Conservation (phyloP, 2,888 invertebrate genomes). For the Thecocarcelia acutangulata region DNA sequence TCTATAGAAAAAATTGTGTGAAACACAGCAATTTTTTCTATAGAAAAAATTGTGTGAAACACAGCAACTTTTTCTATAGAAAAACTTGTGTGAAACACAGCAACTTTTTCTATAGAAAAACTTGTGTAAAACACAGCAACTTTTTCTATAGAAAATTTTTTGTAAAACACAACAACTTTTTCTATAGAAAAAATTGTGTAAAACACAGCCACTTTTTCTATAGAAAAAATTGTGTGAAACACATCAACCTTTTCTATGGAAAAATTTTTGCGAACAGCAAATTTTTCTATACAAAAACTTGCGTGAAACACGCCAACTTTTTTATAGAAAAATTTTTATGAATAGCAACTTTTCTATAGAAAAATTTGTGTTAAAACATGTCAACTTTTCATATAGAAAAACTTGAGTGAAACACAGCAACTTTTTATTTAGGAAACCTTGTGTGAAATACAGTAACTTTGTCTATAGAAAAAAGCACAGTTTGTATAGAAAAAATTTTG, state of each 20-base stretch:
- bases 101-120: not conserved
- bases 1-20: not conserved
- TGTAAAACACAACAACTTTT: not conserved
- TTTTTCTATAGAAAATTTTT: not conserved
- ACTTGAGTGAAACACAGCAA: not conserved
- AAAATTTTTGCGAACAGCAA: not conserved
- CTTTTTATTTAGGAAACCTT: no score
- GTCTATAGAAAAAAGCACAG: not conserved
- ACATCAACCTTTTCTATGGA: no score
- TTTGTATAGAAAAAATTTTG: no score
- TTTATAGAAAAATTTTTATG: no score
- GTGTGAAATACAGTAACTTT: not conserved
- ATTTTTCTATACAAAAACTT: no score
- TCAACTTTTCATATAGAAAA: no score
- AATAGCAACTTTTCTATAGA: no score
- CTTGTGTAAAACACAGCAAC: not conserved
- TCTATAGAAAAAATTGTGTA: not conserved
- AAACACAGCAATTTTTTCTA: not conserved
- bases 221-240: no score
- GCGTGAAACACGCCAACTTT: no score
- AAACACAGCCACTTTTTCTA: not conserved
- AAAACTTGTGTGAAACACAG: not conserved
- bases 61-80: not conserved
- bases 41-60: not conserved
- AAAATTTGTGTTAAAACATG: no score